These are phyloP conservation scores for Latrodectus elegans DNA, from an alignment of 2,888 invertebrate species.

Conservation along the genomic window DNA sequence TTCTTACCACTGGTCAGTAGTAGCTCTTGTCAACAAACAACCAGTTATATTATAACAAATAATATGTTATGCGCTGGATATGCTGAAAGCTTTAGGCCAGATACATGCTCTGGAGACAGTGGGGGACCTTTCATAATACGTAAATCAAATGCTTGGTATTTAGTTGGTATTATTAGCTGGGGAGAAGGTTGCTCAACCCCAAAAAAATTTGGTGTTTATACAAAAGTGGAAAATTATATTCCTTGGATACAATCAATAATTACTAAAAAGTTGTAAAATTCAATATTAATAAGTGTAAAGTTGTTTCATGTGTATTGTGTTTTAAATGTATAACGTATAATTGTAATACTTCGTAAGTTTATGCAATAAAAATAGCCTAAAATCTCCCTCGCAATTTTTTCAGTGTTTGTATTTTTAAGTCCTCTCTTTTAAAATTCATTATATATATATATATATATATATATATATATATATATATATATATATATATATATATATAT, in stretches of 20 bases:
- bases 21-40: constrained; percentile 64
- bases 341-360: too few species aligned
- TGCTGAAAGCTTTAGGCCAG: constrained; percentile 69
- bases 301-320: too few species aligned
- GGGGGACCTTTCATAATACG: constrained; percentile 70
- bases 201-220: constrained; percentile 71
- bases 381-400: too few species aligned
- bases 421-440: too few species aligned
- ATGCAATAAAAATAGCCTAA: too few species aligned
- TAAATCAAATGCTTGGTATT: constrained; percentile 65
- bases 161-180: constrained; percentile 71
- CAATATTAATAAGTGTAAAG: too few species aligned
- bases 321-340: too few species aligned
- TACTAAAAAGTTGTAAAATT: neutral
- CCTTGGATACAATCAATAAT: constrained; percentile 68
- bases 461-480: too few species aligned
- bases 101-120: constrained; percentile 71
- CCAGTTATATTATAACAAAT: constrained; percentile 67
- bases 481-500: too few species aligned
- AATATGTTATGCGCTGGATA: constrained; percentile 72
- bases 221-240: constrained; percentile 70
- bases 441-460: too few species aligned
- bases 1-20: constrained; percentile 69
- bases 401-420: too few species aligned
- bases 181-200: constrained; percentile 71